Evolutionary conservation across 2,113 vertebrate genomes (phyloP).

Genomic region (Crotalus horridus): DNA sequence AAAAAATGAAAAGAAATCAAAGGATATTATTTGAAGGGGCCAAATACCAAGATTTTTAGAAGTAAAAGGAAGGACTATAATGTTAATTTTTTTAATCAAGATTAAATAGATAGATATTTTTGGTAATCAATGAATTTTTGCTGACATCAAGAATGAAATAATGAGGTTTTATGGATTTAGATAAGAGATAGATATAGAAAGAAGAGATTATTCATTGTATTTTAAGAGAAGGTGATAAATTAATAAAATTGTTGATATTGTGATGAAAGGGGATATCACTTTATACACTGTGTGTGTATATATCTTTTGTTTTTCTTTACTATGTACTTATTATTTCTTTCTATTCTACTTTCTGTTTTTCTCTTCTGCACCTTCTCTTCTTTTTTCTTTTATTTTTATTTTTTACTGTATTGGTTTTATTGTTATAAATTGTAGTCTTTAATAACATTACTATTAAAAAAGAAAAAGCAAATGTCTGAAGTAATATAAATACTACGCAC

Average conservation of each 20-base stretch:
- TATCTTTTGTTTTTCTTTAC: not conserved
- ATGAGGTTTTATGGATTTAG: not conserved
- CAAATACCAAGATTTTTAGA: not conserved
- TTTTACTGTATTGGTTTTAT: too few relatives aligned
- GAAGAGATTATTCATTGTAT: not conserved
- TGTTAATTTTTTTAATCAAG: not conserved
- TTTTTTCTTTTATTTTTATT: not conserved
- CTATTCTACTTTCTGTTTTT: not conserved
- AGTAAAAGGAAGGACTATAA: not conserved
- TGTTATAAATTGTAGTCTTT: too few relatives aligned
- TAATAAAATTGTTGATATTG: not conserved
- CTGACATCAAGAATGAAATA: not conserved
- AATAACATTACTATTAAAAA: not conserved
- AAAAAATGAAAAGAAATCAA: not conserved
- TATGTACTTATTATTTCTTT: not conserved
- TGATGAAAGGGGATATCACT: not conserved
- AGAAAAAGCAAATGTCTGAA: not conserved
- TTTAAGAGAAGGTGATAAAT: not conserved
- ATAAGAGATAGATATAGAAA: not conserved
- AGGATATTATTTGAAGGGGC: not conserved
- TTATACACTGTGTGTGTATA: not conserved
- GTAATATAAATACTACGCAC: not conserved
- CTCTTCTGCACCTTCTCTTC: not conserved
- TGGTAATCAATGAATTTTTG: not conserved
- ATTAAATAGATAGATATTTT: not conserved